Conservation (phyloP, 1,140 invertebrate species). For the Procambarus clarkii region DNA sequence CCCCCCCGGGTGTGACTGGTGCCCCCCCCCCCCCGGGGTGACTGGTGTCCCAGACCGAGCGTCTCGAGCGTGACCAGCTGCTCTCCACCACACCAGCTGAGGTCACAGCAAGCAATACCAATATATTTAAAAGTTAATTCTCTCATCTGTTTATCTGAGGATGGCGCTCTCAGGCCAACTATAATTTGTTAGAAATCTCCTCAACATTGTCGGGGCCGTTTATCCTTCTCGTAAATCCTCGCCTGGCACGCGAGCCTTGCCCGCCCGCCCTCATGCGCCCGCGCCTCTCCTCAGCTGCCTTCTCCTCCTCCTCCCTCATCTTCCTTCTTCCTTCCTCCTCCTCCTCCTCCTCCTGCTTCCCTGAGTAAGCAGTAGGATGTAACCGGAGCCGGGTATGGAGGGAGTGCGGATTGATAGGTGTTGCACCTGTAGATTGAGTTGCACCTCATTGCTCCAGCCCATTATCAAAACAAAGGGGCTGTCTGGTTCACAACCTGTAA, state of each 20-base stretch:
- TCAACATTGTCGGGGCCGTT: constrained; percentile 6
- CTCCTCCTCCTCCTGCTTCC: neutral
- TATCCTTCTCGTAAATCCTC: constrained; percentile 5
- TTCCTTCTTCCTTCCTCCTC: neutral
- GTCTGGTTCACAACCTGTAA: no score
- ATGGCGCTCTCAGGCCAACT: constrained; percentile 14
- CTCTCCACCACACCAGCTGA: neutral
- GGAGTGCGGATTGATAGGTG: no score
- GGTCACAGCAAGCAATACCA: neutral
- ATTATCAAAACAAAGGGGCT: no score
- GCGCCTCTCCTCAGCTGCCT: neutral
- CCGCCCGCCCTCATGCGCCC: neutral
- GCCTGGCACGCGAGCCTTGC: neutral
- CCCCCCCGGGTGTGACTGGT: no score
- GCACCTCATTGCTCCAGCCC: no score
- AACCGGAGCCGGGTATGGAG: no score
- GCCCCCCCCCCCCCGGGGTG: no score
- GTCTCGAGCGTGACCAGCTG: no score
- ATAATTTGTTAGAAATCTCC: constrained; percentile 21
- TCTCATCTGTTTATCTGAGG: constrained; percentile 8
- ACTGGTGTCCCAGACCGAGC: no score
- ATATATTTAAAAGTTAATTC: constrained; percentile 17
- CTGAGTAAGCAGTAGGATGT: no score
- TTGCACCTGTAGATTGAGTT: no score
- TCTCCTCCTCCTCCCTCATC: neutral